A percentile compares a stretch with the other conserved stretches of the same genome.
These are phyloP conservation scores for Lasiommata megera DNA, from an alignment of 2,888 invertebrate species.

Conservation along the genomic window DNA sequence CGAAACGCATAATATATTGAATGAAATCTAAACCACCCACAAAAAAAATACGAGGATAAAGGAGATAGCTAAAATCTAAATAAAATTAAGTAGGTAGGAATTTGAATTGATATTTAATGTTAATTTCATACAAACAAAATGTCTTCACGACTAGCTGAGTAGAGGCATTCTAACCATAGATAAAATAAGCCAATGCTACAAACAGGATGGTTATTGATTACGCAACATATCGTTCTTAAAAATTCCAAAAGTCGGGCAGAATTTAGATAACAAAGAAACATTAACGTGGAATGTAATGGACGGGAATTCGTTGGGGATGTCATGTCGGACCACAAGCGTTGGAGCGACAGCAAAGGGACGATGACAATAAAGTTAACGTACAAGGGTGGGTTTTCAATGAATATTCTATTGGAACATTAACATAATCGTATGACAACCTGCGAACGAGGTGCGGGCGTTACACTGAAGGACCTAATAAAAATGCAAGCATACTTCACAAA, in stretches of 20 bases:
- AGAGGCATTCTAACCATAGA: no score
- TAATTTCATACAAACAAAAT: no score
- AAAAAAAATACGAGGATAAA: no score
- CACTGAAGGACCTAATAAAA: conserved; percentile 55
- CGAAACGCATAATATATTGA: no score
- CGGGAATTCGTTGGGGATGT: conserved; percentile 2
- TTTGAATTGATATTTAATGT: no score
- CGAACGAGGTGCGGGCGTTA: conserved; percentile 55
- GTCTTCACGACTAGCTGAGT: no score
- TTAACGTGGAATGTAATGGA: conserved; percentile 5
- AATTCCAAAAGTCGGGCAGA: not conserved
- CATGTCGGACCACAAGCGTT: conserved; percentile 1
- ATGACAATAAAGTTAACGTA: conserved; percentile 22
- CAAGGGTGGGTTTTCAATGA: conserved; percentile 60
- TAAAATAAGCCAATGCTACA: no score
- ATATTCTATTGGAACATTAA: conserved; percentile 63
- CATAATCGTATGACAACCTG: conserved; percentile 67
- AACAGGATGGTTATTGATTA: no score
- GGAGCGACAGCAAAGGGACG: conserved; percentile 10
- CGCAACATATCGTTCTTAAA: no score
- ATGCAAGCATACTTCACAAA: conserved; percentile 53
- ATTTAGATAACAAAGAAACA: not conserved
- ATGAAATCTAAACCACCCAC: no score
- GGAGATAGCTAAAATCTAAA: no score
- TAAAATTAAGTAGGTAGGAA: no score